Evolutionary conservation across 1,140 invertebrate species (phyloP).

Genomic region (Cotesia vestalis): DNA sequence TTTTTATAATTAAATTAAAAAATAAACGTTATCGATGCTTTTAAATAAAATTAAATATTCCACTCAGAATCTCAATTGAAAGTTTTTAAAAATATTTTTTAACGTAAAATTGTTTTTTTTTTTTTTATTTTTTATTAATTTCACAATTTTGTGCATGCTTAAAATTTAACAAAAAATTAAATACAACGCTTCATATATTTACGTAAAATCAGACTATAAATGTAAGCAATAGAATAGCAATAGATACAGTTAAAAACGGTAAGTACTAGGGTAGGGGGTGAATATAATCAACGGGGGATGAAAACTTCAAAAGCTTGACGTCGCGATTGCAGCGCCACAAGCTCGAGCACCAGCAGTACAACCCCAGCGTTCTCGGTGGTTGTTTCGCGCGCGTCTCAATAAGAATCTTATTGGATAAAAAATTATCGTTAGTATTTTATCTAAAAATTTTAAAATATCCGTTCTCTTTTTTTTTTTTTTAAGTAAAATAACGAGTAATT

Average conservation of each 20-base stretch:
- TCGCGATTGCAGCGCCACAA: conserved; percentile 58
- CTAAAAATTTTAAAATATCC: conserved; percentile 3
- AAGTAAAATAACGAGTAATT: neutral
- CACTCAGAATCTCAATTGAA: too few species aligned
- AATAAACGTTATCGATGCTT: too few species aligned
- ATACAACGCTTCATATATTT: too few species aligned
- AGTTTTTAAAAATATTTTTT: too few species aligned
- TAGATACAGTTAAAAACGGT: neutral
- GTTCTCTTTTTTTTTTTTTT: neutral
- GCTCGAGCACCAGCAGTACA: conserved; percentile 56
- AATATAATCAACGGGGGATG: conserved; percentile 27
- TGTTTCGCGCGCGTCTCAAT: conserved; percentile 54
- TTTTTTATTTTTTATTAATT: too few species aligned
- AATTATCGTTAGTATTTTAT: neutral
- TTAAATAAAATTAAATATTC: too few species aligned
- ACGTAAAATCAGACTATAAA: neutral
- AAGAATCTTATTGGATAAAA: neutral
- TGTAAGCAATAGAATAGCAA: neutral
- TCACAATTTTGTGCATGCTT: too few species aligned
- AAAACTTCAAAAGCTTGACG: conserved; percentile 51
- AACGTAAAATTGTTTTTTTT: too few species aligned
- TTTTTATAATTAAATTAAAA: too few species aligned
- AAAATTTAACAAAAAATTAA: too few species aligned
- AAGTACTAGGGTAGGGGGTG: too few species aligned
- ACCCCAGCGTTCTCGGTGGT: conserved; percentile 61